phyloP scores from a whole-genome alignment of 2,797 vertebrate species.

The Leucoraja ocellata region DNA sequence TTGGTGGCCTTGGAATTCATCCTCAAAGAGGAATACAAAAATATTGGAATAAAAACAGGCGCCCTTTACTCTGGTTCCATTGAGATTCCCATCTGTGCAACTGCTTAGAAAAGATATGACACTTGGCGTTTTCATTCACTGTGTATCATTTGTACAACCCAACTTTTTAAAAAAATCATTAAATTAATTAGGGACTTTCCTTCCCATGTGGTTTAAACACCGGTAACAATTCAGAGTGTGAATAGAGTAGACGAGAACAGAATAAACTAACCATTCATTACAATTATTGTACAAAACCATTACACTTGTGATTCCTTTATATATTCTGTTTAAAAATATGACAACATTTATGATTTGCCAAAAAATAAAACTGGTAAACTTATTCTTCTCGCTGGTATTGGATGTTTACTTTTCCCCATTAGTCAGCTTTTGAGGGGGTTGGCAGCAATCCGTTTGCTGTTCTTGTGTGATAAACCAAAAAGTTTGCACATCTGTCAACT shows the following conservation, averaged over 20 bases:
- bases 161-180: neutral
- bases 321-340: too few relatives aligned
- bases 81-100: neutral
- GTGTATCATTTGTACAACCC: neutral
- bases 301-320: too few relatives aligned
- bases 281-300: too few relatives aligned
- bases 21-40: neutral
- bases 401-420: neutral
- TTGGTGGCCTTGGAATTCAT: too few relatives aligned
- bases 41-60: neutral
- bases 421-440: neutral
- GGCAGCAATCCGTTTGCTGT: neutral
- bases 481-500: too few relatives aligned
- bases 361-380: too few relatives aligned
- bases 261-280: too few relatives aligned
- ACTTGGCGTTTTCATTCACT: neutral
- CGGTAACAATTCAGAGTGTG: too few relatives aligned
- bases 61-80: neutral
- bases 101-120: neutral
- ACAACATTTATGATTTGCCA: too few relatives aligned
- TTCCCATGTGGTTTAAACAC: too few relatives aligned
- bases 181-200: neutral
- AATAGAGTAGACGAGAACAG: too few relatives aligned
- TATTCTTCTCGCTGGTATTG: neutral
- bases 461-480: neutral